Conservation (phyloP, 2,113 vertebrate genomes). For the Boulengeromyrus knoepffleri region DNA sequence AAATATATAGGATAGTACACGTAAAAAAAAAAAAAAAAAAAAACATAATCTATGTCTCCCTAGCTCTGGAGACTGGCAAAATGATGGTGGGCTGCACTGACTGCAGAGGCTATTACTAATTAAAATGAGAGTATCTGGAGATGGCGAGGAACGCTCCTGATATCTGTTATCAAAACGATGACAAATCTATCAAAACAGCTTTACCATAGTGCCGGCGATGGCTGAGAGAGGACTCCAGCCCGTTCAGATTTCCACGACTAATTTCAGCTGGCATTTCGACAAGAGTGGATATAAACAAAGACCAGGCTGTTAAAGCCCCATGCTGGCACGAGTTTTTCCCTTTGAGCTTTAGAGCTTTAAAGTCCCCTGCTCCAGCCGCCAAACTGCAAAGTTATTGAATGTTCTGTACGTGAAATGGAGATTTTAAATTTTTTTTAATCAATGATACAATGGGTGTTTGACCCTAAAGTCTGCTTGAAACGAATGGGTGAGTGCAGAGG, state of each 20-base stretch:
- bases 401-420: neutral
- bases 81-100: neutral
- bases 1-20: neutral
- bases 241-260: neutral
- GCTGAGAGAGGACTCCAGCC: neutral
- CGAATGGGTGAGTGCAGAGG: neutral
- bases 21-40: neutral
- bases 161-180: neutral
- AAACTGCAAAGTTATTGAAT: neutral
- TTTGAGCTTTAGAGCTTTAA: neutral
- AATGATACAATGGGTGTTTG: neutral
- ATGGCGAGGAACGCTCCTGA: neutral
- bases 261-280: slow-evolving; percentile 11
- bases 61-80: neutral
- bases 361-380: neutral
- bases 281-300: slow-evolving; percentile 1
- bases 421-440: neutral
- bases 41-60: neutral
- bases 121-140: neutral
- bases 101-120: neutral
- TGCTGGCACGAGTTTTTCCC: neutral
- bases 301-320: neutral
- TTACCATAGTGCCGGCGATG: neutral
- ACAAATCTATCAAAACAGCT: neutral
- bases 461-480: neutral